Base-by-base conservation (phyloP, 2,113 vertebrate species). In the Tautogolabrus adspersus region DNA sequence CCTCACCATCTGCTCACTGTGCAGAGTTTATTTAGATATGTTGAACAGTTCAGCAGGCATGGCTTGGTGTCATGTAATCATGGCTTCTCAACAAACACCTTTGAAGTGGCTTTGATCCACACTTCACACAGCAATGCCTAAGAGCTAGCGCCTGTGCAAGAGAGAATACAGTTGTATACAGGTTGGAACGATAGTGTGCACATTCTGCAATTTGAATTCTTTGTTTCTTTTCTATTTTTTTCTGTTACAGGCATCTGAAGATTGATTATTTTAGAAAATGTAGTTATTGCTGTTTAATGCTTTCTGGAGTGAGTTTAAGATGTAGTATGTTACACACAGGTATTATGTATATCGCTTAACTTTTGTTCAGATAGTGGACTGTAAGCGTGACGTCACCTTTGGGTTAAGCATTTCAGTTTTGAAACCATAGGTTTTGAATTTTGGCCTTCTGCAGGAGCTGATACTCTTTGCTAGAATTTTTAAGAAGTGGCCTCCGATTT, bases 61-160 rank as follows among this genome's bases (percentile, higher is more conserved):
- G 74, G 59, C 51, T 79, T 46, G 22, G 56, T 71, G 49, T 81
- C 56, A 52, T 74, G 63, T 80, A 85, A 87, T 76, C 82, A 46
- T 56, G 69, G 60, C 72, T 79, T 23, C 40, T 87, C 67, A 81
- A 71, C 77, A 83, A 86, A 72, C 73, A 77, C 73, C 57, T 72
- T 58, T 37, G 54, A 70, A 57, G 68, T 42, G 44, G 42, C 84
- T 88, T 85, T 87, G 82, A 88, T 88, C 59, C 55, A 13, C 49
- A 69, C 67, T 81, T 87, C 83, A 81, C 10, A 81, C 49, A 70
- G 46, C 52, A 77, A 64, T 77, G 60, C 26, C 49, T 44, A 30
- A 10, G 46, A 84, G 55, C 65, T 46, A 56, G 30, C 44, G 26
- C 19, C 21, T 19, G 44, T 38, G 49, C 11, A 7, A 15, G 38